A percentile compares a stretch with the other conserved stretches of the same genome.
These are phyloP conservation scores for Elephantulus edwardii DNA, from an alignment of 2,113 vertebrate genomes.

Conservation along the genomic window DNA sequence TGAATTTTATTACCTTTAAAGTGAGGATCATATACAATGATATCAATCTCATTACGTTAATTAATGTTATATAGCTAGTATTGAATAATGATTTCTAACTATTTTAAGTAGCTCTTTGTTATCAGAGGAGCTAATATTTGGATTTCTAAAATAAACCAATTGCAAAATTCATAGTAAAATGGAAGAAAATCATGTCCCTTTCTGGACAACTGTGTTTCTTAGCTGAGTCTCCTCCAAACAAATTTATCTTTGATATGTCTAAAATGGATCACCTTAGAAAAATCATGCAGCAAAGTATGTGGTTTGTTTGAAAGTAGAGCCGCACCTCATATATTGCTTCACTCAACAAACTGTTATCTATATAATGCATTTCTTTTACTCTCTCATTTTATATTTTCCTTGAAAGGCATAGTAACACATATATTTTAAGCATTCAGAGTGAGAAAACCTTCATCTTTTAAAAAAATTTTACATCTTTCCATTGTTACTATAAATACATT, in stretches of 20 bases:
- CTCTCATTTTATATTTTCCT: neutral
- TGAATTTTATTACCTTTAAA: neutral
- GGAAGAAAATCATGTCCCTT: neutral
- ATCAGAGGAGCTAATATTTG: neutral
- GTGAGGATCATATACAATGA: neutral
- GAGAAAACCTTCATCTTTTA: neutral
- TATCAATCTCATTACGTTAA: neutral
- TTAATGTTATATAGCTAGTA: neutral
- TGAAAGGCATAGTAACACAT: neutral
- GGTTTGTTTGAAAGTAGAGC: neutral
- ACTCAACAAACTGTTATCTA: neutral
- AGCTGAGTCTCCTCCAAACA: neutral
- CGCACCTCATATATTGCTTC: accelerated
- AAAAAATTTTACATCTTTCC: neutral
- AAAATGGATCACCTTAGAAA: neutral
- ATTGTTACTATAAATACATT: neutral
- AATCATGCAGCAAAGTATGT: accelerated
- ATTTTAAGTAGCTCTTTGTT: neutral
- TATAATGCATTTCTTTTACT: accelerated
- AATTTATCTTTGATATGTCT: neutral
- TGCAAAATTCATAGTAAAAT: neutral
- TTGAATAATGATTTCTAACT: neutral
- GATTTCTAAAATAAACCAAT: neutral
- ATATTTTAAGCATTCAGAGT: neutral
- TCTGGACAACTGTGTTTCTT: neutral